These are phyloP conservation scores for Drosophila anomelani DNA, from an alignment of 2,888 invertebrate species.

Conservation along the genomic window DNA sequence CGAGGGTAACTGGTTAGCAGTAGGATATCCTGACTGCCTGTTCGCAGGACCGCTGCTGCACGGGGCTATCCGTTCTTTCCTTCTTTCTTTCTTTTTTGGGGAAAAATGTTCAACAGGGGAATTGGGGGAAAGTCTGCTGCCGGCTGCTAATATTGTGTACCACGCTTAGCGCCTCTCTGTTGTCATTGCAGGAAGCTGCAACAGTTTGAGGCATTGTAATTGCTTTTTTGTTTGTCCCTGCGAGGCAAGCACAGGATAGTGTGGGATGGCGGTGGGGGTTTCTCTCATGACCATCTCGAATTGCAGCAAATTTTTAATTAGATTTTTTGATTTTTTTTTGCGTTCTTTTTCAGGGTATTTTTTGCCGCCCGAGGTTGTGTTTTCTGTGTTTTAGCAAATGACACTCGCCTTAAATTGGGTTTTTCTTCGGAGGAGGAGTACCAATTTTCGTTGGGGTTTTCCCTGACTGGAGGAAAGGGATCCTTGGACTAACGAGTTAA, in stretches of 20 bases:
- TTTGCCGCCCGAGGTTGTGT: constrained; percentile 61
- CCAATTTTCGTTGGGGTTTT: constrained; percentile 1
- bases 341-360: constrained; percentile 51
- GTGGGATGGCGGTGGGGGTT: not conserved
- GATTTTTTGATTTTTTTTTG: constrained; percentile 65
- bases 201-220: constrained; percentile 81
- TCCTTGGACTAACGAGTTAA: constrained; percentile 62
- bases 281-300: constrained; percentile 29
- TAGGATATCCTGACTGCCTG: constrained; percentile 77
- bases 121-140: constrained; percentile 4
- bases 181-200: constrained; percentile 72
- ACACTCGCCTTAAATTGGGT: constrained; percentile 68
- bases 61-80: constrained; percentile 24
- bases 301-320: constrained; percentile 75
- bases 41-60: constrained; percentile 55
- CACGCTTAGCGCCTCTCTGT: constrained; percentile 73
- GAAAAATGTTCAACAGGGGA: constrained; percentile 30
- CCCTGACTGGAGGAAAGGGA: not conserved
- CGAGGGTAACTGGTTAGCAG: constrained; percentile 54
- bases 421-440: constrained; percentile 12
- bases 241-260: constrained; percentile 10
- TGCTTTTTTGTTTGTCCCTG: constrained; percentile 80
- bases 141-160: constrained; percentile 65
- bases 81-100: constrained; percentile 7
- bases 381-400: constrained; percentile 64